Percentiles rank a stretch among this genome's conserved stretches.
These are phyloP conservation scores for Amphipyra tragopoginis DNA, from an alignment of 2,888 invertebrate species.

Conservation along the genomic window DNA sequence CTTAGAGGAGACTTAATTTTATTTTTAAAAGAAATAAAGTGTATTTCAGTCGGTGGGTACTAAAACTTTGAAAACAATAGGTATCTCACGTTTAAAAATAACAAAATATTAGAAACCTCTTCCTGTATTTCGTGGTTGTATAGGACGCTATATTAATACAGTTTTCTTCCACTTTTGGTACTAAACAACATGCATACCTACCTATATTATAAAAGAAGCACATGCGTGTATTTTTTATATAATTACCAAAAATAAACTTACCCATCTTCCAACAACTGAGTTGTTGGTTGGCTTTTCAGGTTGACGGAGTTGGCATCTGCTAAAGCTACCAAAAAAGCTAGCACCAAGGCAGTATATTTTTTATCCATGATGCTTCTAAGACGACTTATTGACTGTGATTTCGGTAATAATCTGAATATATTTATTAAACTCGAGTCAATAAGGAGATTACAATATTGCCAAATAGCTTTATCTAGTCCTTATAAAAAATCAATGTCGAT, in stretches of 20 bases:
- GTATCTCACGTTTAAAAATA: too few species aligned
- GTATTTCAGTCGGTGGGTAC: too few species aligned
- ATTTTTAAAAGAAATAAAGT: too few species aligned
- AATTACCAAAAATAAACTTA: constrained; percentile 20
- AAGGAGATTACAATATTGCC: constrained; percentile 64
- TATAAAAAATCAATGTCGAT: constrained; percentile 71
- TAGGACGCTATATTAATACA: too few species aligned
- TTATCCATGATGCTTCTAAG: constrained; percentile 66
- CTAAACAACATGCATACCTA: too few species aligned
- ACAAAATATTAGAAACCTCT: too few species aligned
- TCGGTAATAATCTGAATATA: constrained; percentile 42
- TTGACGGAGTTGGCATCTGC: constrained; percentile 71
- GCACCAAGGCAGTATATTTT: constrained; percentile 69
- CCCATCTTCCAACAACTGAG: constrained; percentile 50
- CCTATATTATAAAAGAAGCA: too few species aligned
- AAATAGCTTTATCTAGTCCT: constrained; percentile 60
- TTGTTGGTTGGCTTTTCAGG: constrained; percentile 52
- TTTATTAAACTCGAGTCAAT: constrained; percentile 64
- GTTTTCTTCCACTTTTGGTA: too few species aligned
- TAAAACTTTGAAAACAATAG: too few species aligned
- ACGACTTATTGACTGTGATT: constrained; percentile 53
- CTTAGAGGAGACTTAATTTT: too few species aligned
- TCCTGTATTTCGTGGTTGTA: too few species aligned
- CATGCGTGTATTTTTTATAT: not conserved
- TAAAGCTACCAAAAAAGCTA: constrained; percentile 70